Conservation (phyloP, 2,797 vertebrate species). For the Apogon hyalosoma region DNA sequence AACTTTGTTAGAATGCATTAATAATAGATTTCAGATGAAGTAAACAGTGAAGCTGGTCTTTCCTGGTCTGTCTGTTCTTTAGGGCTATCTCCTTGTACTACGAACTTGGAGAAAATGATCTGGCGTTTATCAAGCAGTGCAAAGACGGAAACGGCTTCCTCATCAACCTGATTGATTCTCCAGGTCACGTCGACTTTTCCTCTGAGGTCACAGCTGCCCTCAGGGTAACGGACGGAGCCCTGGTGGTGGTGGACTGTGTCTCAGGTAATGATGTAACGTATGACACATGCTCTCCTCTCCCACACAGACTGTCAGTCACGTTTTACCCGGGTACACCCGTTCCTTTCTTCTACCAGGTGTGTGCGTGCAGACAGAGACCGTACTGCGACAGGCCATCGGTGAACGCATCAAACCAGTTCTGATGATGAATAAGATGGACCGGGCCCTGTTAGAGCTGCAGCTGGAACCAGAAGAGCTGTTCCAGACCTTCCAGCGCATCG, state of each 20-base stretch:
- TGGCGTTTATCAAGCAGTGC: slow-evolving; percentile 95
- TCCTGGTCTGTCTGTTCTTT: slow-evolving; percentile 4
- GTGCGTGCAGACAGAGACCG: slow-evolving; percentile 95
- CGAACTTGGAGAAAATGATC: slow-evolving; percentile 89
- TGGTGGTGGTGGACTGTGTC: slow-evolving; percentile 97
- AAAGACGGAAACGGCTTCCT: slow-evolving; percentile 94
- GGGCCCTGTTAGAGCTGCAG: slow-evolving; percentile 93
- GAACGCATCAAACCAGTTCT: slow-evolving; percentile 95
- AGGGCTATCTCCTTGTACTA: slow-evolving; percentile 96
- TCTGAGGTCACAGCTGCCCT: slow-evolving; percentile 95
- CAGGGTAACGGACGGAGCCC: slow-evolving; percentile 93
- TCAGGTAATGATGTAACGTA: slow-evolving; percentile 83
- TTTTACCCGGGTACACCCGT: slow-evolving; percentile 6
- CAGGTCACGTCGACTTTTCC: slow-evolving; percentile 95
- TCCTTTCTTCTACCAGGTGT: slow-evolving; percentile 82
- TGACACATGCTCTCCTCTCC: neutral
- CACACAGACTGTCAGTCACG: neutral
- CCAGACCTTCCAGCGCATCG: slow-evolving; percentile 93
- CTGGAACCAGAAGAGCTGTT: slow-evolving; percentile 91
- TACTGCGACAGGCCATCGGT: slow-evolving; percentile 94
- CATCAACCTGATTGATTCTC: slow-evolving; percentile 96
- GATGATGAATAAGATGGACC: slow-evolving; percentile 99
- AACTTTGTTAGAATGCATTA: too few relatives aligned
- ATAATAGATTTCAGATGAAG: neutral
- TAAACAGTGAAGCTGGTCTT: neutral